A percentile compares a stretch with the other conserved stretches of the same genome.
phyloP scores from a whole-genome alignment of 1,140 invertebrate genomes.

The Lasioglossum baleicum region DNA sequence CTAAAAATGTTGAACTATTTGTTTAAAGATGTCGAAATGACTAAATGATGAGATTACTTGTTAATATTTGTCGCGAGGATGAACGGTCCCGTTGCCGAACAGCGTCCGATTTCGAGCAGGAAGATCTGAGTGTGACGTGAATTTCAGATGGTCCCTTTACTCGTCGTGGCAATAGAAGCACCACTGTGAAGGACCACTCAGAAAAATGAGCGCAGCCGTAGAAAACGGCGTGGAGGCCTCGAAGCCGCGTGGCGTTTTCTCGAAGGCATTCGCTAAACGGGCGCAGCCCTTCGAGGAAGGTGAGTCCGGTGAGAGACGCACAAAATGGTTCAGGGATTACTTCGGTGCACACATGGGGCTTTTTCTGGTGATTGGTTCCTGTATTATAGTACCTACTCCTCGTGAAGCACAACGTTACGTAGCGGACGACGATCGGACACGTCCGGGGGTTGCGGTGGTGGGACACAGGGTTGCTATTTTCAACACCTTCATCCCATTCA shows the following conservation, averaged over 20 bases:
- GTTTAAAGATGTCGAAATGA: no score
- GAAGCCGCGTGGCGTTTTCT: conserved; percentile 74
- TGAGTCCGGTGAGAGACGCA: conserved; percentile 61
- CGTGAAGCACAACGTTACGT: background rate
- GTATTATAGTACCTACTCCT: background rate
- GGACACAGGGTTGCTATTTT: no score
- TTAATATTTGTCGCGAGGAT: no score
- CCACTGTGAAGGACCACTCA: conserved; percentile 50
- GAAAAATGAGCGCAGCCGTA: conserved; percentile 73
- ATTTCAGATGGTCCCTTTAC: conserved; percentile 60
- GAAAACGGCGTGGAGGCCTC: conserved; percentile 73
- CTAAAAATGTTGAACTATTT: no score
- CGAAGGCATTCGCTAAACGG: conserved; percentile 75
- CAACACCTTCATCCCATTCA: no score
- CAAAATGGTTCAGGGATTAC: conserved; percentile 31
- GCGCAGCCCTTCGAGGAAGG: conserved; percentile 76
- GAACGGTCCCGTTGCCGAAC: background rate
- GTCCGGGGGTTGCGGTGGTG: background rate
- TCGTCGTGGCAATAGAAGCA: conserved; percentile 44
- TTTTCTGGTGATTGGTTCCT: conserved; percentile 44
- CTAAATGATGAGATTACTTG: no score
- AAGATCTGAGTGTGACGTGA: conserved; percentile 48
- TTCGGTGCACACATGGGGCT: conserved; percentile 24
- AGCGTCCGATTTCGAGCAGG: background rate
- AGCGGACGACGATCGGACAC: background rate